Percentiles rank a stretch among this genome's conserved stretches.
Evolutionary conservation across 2,888 invertebrate species (phyloP).

Genomic region (Cancer borealis): DNA sequence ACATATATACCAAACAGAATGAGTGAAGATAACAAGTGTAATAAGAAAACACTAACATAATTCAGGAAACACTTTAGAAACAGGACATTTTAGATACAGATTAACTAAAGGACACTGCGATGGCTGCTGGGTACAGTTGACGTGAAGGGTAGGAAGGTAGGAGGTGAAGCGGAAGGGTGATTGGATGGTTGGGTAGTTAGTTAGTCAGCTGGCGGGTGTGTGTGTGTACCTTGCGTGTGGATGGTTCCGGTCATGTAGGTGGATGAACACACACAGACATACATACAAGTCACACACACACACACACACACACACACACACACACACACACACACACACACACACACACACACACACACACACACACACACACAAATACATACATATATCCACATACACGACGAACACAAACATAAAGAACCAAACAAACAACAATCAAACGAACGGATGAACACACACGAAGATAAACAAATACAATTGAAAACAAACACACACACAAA

Average conservation of each 20-base stretch:
- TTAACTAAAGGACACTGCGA: background rate
- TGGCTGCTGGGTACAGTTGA: background rate
- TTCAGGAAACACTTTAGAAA: background rate
- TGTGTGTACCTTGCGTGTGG: background rate
- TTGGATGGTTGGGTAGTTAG: background rate
- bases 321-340: background rate
- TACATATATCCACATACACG: background rate
- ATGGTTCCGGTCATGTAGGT: background rate
- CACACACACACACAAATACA: slow-evolving; percentile 11
- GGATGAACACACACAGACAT: slow-evolving; percentile 20
- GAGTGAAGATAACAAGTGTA: background rate
- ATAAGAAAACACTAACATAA: background rate
- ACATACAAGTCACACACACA: background rate
- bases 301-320: background rate
- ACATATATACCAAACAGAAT: background rate
- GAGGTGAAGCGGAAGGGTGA: background rate
- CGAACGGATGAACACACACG: background rate
- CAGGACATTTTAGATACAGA: background rate
- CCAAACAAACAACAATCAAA: no score
- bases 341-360: slow-evolving; percentile 20
- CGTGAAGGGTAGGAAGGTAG: background rate
- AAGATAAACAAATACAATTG: no score
- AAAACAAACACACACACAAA: background rate
- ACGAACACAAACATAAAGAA: background rate
- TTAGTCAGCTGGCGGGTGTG: background rate